Evolutionary conservation across 2,113 vertebrate species (phyloP).

Genomic region (Buteo buteo): DNA sequence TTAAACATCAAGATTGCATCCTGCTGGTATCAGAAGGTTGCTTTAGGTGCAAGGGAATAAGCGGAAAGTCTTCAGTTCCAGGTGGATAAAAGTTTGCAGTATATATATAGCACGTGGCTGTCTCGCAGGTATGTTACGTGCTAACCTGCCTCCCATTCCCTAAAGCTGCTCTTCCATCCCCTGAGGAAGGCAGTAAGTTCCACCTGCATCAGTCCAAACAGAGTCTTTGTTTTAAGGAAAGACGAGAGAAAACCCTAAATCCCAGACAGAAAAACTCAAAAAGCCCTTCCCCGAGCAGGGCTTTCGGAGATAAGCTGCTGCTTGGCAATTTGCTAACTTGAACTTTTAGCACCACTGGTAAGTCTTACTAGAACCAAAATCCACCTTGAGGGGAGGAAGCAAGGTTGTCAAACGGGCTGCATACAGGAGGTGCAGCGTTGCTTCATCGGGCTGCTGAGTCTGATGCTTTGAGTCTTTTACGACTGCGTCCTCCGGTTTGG

Average conservation of each 20-base stretch:
- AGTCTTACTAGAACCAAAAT: neutral
- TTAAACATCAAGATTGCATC: neutral
- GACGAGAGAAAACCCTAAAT: neutral
- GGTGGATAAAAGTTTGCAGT: neutral
- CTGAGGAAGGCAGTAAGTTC: neutral
- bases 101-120: rapidly evolving
- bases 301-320: neutral
- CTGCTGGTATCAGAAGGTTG: neutral
- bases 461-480: neutral
- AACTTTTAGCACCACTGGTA: neutral
- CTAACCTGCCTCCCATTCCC: neutral
- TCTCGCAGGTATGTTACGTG: too few species aligned
- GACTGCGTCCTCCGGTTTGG: neutral
- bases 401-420: neutral
- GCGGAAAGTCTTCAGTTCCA: neutral
- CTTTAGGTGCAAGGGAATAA: neutral
- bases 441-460: neutral
- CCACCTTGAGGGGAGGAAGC: neutral
- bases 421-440: neutral
- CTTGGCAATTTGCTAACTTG: neutral
- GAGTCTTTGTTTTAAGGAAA: neutral
- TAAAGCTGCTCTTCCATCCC: neutral
- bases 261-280: neutral
- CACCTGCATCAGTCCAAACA: neutral
- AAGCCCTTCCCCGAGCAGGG: neutral